Evolutionary conservation across 2,797 vertebrate species (phyloP).

Genomic region (Danio aesculapii): DNA sequence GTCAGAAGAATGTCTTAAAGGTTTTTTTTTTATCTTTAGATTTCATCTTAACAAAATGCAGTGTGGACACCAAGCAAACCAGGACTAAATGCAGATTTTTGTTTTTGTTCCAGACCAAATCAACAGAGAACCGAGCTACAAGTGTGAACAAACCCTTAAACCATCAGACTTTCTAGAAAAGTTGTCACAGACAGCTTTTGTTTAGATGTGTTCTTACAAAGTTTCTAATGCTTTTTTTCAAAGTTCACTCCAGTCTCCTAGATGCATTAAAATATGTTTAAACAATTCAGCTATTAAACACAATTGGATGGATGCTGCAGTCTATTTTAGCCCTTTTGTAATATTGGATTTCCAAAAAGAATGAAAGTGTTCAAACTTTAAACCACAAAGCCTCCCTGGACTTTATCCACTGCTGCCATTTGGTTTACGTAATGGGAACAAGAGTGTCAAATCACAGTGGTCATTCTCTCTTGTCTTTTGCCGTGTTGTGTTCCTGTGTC

Average conservation of each 20-base stretch:
- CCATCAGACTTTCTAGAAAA: no score
- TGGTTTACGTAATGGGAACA: conserved; percentile 67
- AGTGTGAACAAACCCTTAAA: no score
- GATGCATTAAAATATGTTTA: not conserved
- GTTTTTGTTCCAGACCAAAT: no score
- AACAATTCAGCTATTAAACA: not conserved
- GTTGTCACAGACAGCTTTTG: no score
- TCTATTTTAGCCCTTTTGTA: not conserved
- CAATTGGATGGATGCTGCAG: not conserved
- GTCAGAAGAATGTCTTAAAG: no score
- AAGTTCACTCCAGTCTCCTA: not conserved
- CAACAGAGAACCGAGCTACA: no score
- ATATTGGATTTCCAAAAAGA: not conserved
- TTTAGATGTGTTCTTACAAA: not conserved
- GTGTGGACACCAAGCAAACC: no score
- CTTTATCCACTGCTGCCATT: conserved; percentile 47
- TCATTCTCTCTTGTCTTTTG: conserved; percentile 53
- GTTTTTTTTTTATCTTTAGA: no score
- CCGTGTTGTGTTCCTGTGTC: conserved; percentile 62
- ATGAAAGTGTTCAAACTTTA: conserved; percentile 4
- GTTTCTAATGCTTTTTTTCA: conserved; percentile 8
- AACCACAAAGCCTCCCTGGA: conserved; percentile 26
- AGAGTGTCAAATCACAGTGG: conserved; percentile 58
- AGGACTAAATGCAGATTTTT: no score
- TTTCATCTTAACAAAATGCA: no score